Conservation (phyloP, 2,888 invertebrate species). For the Drosophila lacicola region DNA sequence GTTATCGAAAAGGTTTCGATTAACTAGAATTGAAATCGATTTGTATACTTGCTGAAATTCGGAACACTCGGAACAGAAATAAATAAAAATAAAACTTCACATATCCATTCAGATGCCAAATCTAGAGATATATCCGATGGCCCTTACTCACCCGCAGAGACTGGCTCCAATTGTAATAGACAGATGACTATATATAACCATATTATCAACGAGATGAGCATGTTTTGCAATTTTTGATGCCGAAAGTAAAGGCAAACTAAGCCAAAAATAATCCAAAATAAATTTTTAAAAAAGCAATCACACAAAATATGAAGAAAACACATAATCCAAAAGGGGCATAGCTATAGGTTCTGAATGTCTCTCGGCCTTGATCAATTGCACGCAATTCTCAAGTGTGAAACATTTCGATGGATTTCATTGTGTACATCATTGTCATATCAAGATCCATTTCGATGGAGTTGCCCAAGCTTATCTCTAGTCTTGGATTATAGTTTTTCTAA, state of each 20-base stretch:
- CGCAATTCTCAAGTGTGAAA: background rate
- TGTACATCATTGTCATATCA: background rate
- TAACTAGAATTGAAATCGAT: background rate
- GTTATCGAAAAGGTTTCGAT: no score
- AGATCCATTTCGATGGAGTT: background rate
- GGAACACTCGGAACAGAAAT: background rate
- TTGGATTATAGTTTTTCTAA: no score
- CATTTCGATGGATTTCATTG: background rate
- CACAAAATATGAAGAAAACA: background rate
- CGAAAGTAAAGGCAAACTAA: background rate
- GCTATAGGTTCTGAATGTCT: no score
- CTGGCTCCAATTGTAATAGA: background rate
- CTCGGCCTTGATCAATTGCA: slow-evolving; percentile 3
- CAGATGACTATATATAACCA: background rate
- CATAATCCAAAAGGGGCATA: no score
- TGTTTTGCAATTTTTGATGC: background rate
- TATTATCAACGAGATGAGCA: background rate
- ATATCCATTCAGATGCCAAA: background rate
- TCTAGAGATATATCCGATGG: background rate
- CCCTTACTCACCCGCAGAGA: background rate
- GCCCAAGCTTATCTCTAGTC: no score
- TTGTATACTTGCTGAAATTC: background rate
- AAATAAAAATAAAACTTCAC: background rate
- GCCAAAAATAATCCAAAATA: background rate
- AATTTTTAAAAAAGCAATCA: background rate